Base-by-base conservation (phyloP, 2,113 vertebrate species). In the Seriola dumerili region DNA sequence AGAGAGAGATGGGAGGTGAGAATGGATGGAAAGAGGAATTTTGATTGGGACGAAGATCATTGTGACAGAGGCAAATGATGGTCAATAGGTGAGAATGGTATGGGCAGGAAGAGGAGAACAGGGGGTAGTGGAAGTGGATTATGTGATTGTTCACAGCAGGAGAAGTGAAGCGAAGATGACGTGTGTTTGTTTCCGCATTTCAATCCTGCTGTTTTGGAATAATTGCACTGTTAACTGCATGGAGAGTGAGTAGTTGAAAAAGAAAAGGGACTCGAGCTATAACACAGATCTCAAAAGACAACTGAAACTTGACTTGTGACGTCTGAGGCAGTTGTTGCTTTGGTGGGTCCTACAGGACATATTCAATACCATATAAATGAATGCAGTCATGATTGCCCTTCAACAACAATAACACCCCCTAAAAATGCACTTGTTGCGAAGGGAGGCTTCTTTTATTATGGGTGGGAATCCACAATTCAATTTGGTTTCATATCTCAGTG, bases 1-100 rank as follows among this genome's bases (percentile, higher is more conserved):
- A 4, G 54, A 68, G 19, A 50, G 23, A 54, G 50, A 77, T 32
- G 58, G 68, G 70, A 64, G 59, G n/a, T 21, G 44, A 36, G 55
- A 36, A 19, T 29, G 52, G 17, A 44, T 4, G 13, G 62, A 32
- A 25, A 59, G 3, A 9, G 2, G 38, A 8, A 13, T 40, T 36
- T 64, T 72, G 61, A 72, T 36, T 23, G 34, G 42, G n/a, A 25
- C 19, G 29, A 48, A 36, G 50, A 36, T 21, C 19, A 58, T n/a
- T 67, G 44, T 19, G 9, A 63, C 16, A 17, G 29, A 23, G 34
- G 58, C n/a, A 67, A 54, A 54, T 14, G 55, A 67, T 29, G 57
- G n/a, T 21, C 13, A 10, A 23, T 19, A 12, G 34, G 59, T 73
- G 38, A 50, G 52, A 62, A 72, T 54, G 44, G 21, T 36, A 11